Percentiles rank a stretch among this genome's conserved stretches.
Evolutionary conservation across 2,113 vertebrate species (phyloP).

Genomic region (Zosterops lateralis): DNA sequence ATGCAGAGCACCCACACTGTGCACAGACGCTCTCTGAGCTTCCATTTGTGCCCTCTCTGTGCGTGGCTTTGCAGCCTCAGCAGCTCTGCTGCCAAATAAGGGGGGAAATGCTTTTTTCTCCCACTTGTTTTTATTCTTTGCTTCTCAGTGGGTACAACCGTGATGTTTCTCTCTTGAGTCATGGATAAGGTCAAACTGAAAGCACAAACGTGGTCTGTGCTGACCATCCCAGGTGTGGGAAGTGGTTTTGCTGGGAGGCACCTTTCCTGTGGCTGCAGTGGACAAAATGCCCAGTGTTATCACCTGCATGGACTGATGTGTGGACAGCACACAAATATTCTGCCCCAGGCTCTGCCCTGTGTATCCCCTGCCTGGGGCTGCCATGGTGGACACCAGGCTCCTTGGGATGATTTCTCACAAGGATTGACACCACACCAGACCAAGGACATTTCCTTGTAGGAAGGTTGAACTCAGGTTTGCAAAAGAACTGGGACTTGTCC

Average conservation of each 20-base stretch:
- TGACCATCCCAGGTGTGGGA: background rate
- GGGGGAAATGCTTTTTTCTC: background rate
- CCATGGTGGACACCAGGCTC: rapidly evolving
- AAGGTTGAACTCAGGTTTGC: rapidly evolving
- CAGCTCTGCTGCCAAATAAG: background rate
- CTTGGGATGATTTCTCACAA: background rate
- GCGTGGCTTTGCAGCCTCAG: background rate
- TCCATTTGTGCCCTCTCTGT: background rate
- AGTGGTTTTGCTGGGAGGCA: background rate
- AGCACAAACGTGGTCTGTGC: background rate
- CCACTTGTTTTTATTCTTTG: background rate
- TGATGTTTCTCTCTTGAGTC: background rate
- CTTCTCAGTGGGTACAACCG: background rate
- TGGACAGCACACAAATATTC: background rate
- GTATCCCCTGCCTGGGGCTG: background rate
- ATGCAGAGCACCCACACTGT: background rate
- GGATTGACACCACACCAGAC: background rate
- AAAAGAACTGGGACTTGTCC: background rate
- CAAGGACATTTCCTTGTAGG: background rate
- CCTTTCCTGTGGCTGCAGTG: background rate
- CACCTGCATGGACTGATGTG: background rate
- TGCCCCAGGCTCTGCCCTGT: background rate
- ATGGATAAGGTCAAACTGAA: background rate
- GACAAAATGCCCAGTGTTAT: background rate
- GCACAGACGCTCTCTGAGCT: background rate